phyloP scores from a whole-genome alignment of 1,140 invertebrate species.

The Drosophila nigrodunni region DNA sequence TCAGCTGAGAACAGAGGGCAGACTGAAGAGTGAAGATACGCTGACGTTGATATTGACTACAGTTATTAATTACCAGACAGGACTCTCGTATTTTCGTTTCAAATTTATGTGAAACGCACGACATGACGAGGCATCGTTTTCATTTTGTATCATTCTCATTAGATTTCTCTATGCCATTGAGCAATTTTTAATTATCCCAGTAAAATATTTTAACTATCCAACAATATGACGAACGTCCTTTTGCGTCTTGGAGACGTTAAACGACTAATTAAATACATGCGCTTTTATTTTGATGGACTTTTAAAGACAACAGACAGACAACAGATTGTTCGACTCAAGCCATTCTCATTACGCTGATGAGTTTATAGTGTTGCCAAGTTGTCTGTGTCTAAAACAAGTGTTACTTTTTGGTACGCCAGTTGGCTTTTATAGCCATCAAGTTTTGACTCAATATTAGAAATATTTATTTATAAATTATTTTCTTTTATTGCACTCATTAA shows the following conservation, averaged over 20 bases:
- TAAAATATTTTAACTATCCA: conserved; percentile 57
- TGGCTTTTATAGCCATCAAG: conserved; percentile 60
- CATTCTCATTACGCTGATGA: conserved; percentile 76
- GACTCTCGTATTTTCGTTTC: conserved; percentile 23
- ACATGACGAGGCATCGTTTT: conserved; percentile 35
- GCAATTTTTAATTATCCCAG: conserved; percentile 61
- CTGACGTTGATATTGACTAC: conserved; percentile 1
- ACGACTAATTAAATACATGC: conserved; percentile 69
- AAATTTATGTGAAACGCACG: conserved; percentile 38
- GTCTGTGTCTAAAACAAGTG: conserved; percentile 19
- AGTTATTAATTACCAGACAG: conserved; percentile 48
- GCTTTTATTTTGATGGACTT: conserved; percentile 63
- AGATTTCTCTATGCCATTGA: conserved; percentile 30
- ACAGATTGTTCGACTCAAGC: conserved; percentile 33
- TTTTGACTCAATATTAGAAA: conserved; percentile 57
- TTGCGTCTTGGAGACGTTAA: conserved; percentile 27
- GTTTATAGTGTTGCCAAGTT: conserved; percentile 71
- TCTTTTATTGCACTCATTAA: conserved; percentile 13
- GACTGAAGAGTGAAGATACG: background rate
- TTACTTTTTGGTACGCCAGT: conserved; percentile 26
- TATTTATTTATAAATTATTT: conserved; percentile 40
- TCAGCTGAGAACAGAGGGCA: background rate
- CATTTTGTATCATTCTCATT: conserved; percentile 49
- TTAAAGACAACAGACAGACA: conserved; percentile 33
- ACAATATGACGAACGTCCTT: conserved; percentile 60